A percentile compares a stretch with the other conserved stretches of the same genome.
phyloP scores from a whole-genome alignment of 1,140 invertebrate species.

The Harpegnathos saltator region DNA sequence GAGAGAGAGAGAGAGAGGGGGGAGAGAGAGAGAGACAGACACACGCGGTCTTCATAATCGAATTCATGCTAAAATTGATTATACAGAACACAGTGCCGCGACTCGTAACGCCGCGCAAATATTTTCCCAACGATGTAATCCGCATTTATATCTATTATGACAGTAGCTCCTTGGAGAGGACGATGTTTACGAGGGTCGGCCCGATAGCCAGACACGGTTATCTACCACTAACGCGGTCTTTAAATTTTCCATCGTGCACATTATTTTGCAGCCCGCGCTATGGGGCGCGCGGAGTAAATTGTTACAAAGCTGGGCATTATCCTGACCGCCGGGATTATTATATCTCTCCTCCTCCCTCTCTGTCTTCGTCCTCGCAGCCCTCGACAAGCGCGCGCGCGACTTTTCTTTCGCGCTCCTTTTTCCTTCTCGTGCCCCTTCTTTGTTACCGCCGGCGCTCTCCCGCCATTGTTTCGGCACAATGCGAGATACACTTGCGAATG shows the following conservation, averaged over 20 bases:
- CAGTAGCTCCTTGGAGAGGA: conserved; percentile 8
- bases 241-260: conserved; percentile 23
- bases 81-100: background rate
- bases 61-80: conserved; percentile 47
- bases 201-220: conserved; percentile 28
- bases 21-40: background rate
- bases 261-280: conserved; percentile 3
- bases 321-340: conserved; percentile 44
- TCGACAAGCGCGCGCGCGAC: background rate
- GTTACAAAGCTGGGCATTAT: conserved; percentile 46
- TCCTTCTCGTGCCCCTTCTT: conserved; percentile 7
- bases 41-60: conserved; percentile 4
- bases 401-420: conserved; percentile 37
- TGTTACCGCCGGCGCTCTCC: background rate
- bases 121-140: conserved; percentile 42
- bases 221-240: conserved; percentile 7
- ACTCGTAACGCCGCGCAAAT: conserved; percentile 22
- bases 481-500: conserved; percentile 44
- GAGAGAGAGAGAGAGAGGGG: background rate
- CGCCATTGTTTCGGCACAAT: conserved; percentile 52
- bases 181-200: conserved; percentile 15
- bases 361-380: no score
- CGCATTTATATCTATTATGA: conserved; percentile 54
- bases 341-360: conserved; percentile 6
- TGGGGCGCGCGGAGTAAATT: conserved; percentile 11